Evolutionary conservation across 2,113 vertebrate species (phyloP).

Genomic region (Sigmodon hispidus): DNA sequence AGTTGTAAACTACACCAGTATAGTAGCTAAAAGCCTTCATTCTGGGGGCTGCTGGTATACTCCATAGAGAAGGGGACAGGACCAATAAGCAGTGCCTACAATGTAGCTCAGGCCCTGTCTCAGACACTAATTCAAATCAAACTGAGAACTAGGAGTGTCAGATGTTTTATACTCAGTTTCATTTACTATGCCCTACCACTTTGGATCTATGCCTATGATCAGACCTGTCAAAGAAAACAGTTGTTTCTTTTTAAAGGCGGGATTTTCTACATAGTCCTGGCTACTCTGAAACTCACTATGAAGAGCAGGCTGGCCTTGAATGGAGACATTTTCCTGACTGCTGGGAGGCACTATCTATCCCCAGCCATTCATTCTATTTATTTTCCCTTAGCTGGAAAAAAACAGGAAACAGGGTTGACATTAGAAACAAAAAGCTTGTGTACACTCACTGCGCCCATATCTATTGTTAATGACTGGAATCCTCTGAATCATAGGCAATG

Average conservation of each 20-base stretch:
- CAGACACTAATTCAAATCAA: neutral
- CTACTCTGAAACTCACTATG: neutral
- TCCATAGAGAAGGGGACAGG: neutral
- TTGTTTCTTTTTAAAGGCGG: neutral
- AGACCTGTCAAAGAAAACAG: neutral
- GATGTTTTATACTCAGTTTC: no score
- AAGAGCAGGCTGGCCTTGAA: neutral
- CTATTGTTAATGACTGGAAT: neutral
- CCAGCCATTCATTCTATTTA: neutral
- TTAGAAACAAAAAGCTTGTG: conserved; percentile 13
- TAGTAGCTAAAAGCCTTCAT: neutral
- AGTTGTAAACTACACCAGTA: neutral
- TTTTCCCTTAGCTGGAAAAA: conserved; percentile 17
- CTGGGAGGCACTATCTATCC: neutral
- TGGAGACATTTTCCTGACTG: neutral
- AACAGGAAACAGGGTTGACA: neutral
- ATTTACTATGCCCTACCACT: neutral
- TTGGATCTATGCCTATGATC: neutral
- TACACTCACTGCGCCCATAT: neutral
- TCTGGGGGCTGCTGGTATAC: neutral
- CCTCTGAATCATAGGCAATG: neutral
- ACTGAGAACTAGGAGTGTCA: neutral
- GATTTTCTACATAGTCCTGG: neutral
- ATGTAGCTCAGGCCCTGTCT: neutral
- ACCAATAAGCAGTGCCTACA: neutral